Percentiles rank a stretch among this genome's conserved stretches.
phyloP scores from a whole-genome alignment of 2,113 vertebrate genomes.

The Cochlearius cochlearius region DNA sequence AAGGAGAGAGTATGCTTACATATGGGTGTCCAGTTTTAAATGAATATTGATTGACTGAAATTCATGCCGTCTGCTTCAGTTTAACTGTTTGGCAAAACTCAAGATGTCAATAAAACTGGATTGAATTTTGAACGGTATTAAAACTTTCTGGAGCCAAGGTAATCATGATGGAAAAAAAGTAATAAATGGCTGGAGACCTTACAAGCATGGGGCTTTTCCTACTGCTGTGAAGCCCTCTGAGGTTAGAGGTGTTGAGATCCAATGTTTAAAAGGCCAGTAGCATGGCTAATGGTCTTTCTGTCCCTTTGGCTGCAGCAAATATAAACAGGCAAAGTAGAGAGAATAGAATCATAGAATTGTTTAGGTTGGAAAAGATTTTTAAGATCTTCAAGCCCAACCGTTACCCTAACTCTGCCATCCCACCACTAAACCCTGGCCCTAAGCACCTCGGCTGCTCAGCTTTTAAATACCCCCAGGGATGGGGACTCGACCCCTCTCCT shows the following conservation, averaged over 20 bases:
- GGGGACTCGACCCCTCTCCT: no score
- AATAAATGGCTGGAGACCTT: slow-evolving; percentile 65
- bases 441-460: no score
- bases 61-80: slow-evolving; percentile 65
- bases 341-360: no score
- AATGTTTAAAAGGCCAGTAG: background rate
- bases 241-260: background rate
- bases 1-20: slow-evolving; percentile 47
- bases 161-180: slow-evolving; percentile 65
- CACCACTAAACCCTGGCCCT: no score
- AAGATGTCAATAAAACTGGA: slow-evolving; percentile 69
- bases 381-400: no score
- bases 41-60: slow-evolving; percentile 69
- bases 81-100: slow-evolving; percentile 68
- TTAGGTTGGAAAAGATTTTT: no score
- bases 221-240: background rate
- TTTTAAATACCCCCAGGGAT: no score
- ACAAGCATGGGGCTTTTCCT: background rate
- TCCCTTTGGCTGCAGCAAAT: background rate
- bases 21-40: slow-evolving; percentile 60
- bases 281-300: background rate
- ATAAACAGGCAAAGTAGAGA: background rate
- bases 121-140: slow-evolving; percentile 66
- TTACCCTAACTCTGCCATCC: no score
- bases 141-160: slow-evolving; percentile 70